Percentiles rank a stretch among this genome's conserved stretches.
phyloP scores from a whole-genome alignment of 1,140 invertebrate species.

The Leptopilina clavipes region DNA sequence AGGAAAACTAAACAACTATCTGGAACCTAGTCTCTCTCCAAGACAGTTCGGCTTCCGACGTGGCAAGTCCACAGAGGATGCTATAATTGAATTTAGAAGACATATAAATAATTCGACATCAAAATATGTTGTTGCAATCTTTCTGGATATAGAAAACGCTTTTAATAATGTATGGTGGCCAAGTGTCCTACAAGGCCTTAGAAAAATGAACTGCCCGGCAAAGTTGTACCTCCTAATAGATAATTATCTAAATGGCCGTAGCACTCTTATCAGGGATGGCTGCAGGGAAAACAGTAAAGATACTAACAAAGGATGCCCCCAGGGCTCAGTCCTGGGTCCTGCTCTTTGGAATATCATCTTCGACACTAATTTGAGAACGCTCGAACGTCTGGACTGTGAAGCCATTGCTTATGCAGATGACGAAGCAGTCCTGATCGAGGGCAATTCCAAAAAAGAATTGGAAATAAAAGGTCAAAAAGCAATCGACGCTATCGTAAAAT shows the following conservation, averaged over 20 bases:
- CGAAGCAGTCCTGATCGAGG: constrained; percentile 57
- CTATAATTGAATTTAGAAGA: constrained; percentile 40
- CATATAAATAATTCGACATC: neutral
- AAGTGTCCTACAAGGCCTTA: constrained; percentile 56
- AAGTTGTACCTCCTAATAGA: constrained; percentile 55
- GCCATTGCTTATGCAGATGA: constrained; percentile 68
- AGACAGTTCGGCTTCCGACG: constrained; percentile 64
- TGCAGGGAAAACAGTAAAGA: constrained; percentile 44
- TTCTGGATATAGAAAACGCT: constrained; percentile 72
- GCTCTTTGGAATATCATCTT: constrained; percentile 70
- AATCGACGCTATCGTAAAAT: constrained; percentile 39
- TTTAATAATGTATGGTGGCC: too few species aligned
- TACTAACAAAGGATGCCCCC: constrained; percentile 70
- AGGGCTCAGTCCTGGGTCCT: constrained; percentile 71
- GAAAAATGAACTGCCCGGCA: constrained; percentile 45
- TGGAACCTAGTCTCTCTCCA: constrained; percentile 30
- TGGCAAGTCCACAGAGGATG: too few species aligned
- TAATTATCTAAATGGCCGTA: constrained; percentile 61
- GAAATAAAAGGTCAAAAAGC: constrained; percentile 47
- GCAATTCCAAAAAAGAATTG: too few species aligned
- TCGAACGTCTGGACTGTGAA: constrained; percentile 50
- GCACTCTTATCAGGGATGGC: constrained; percentile 47
- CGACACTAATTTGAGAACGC: constrained; percentile 58
- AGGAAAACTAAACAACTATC: constrained; percentile 32
- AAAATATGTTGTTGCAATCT: constrained; percentile 59